phyloP scores from a whole-genome alignment of 2,888 invertebrate genomes.

The Syrista parreyssii region DNA sequence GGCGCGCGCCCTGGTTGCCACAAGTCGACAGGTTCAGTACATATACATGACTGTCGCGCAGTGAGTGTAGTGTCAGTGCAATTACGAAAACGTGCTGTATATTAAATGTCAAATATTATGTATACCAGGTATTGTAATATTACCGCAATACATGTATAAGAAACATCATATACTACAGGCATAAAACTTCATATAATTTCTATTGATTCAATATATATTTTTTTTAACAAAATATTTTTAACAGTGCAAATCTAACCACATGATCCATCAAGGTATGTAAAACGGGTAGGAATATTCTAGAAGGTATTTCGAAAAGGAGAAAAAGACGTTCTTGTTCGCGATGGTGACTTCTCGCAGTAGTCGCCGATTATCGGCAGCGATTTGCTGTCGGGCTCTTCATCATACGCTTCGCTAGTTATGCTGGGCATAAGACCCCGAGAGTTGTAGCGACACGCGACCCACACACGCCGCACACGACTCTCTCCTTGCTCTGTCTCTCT shows the following conservation, averaged over 20 bases:
- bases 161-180: too few species aligned
- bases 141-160: too few species aligned
- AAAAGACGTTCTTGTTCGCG: neutral
- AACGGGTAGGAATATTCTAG: neutral
- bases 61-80: too few species aligned
- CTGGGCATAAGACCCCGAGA: constrained; percentile 36
- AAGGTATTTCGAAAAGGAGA: neutral
- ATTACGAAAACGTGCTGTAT: too few species aligned
- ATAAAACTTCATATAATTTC: too few species aligned
- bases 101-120: too few species aligned
- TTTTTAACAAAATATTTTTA: too few species aligned
- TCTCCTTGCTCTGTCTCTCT: constrained; percentile 26
- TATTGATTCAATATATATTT: too few species aligned
- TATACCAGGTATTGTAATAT: too few species aligned
- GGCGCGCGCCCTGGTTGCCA: too few species aligned
- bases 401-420: constrained; percentile 56
- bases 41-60: too few species aligned
- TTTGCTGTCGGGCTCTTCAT: constrained; percentile 48
- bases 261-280: neutral
- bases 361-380: constrained; percentile 31
- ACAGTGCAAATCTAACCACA: neutral
- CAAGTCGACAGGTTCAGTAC: too few species aligned
- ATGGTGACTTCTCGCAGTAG: neutral
- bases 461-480: constrained; percentile 52
- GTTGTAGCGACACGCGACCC: constrained; percentile 54